These are phyloP conservation scores for Acrossocheilus wenchowensis DNA, from an alignment of 2,797 vertebrate species.

Conservation along the genomic window DNA sequence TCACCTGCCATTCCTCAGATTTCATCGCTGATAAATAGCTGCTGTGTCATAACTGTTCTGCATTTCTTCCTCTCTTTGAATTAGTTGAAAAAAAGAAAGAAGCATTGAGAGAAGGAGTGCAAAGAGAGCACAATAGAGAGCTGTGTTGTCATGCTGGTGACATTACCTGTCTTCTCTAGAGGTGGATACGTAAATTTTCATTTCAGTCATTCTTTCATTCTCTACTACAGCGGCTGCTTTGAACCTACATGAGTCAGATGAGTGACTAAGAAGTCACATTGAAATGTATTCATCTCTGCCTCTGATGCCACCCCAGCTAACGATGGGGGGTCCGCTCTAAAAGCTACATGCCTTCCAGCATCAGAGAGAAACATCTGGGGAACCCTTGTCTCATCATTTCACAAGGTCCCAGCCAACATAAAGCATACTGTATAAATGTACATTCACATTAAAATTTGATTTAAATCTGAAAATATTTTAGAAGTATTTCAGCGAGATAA, in stretches of 20 bases:
- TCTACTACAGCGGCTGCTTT: conserved; percentile 33
- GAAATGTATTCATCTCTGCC: conserved; percentile 51
- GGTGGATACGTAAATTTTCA: conserved; percentile 35
- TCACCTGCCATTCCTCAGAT: conserved; percentile 21
- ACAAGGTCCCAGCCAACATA: conserved; percentile 36
- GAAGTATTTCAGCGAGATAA: neutral
- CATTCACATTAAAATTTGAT: neutral
- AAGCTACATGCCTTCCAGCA: conserved; percentile 25
- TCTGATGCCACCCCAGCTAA: conserved; percentile 38
- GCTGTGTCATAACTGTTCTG: conserved; percentile 39
- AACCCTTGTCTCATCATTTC: neutral
- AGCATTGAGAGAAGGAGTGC: conserved; percentile 10
- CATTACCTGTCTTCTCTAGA: conserved; percentile 56
- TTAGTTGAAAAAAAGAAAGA: conserved; percentile 1
- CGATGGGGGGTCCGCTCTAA: conserved; percentile 38
- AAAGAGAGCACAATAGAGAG: conserved; percentile 30
- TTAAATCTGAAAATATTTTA: neutral
- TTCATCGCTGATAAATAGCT: conserved; percentile 38
- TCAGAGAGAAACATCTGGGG: conserved; percentile 20
- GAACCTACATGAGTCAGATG: conserved; percentile 59
- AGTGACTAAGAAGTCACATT: conserved; percentile 63
- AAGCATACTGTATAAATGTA: conserved; percentile 1
- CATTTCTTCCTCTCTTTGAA: conserved; percentile 40
- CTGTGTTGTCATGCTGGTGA: conserved; percentile 50
- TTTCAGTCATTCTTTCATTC: conserved; percentile 34